Conservation (phyloP, 2,113 vertebrate species). For the Panthera tigris region DNA sequence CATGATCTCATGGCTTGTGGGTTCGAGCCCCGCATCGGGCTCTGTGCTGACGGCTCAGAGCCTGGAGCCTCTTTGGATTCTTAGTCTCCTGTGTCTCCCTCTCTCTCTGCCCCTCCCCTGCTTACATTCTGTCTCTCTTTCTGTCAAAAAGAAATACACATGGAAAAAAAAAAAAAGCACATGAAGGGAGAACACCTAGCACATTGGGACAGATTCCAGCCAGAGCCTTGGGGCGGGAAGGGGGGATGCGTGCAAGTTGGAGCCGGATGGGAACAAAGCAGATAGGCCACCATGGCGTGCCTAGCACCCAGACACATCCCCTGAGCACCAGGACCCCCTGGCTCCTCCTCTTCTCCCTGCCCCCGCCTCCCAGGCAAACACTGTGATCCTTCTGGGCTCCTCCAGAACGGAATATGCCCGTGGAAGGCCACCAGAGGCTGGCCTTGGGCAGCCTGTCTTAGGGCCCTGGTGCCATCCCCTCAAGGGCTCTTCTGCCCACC, state of each 20-base stretch:
- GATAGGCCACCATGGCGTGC: too few relatives aligned
- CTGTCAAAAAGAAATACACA: too few relatives aligned
- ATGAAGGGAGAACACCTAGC: neutral
- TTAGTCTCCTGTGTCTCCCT: too few relatives aligned
- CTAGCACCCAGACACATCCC: accelerated
- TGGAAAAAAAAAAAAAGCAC: too few relatives aligned
- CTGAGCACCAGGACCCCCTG: accelerated
- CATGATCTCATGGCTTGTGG: too few relatives aligned
- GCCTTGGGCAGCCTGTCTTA: neutral
- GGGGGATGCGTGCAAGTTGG: neutral
- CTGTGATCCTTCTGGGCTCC: too few relatives aligned
- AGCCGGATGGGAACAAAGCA: neutral
- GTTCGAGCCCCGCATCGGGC: too few relatives aligned
- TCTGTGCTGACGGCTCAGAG: too few relatives aligned
- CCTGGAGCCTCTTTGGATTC: too few relatives aligned
- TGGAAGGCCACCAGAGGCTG: neutral
- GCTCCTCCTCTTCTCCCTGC: neutral
- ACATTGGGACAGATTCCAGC: accelerated
- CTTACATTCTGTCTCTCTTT: too few relatives aligned
- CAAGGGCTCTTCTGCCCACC: neutral
- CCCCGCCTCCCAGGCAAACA: neutral
- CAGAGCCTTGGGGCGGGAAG: accelerated
- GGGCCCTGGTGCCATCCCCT: neutral
- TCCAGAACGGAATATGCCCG: neutral
- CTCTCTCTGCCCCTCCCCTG: too few relatives aligned